These are phyloP conservation scores for Psittacula cyanocephala DNA, from an alignment of 2,113 vertebrate species.

Conservation along the genomic window DNA sequence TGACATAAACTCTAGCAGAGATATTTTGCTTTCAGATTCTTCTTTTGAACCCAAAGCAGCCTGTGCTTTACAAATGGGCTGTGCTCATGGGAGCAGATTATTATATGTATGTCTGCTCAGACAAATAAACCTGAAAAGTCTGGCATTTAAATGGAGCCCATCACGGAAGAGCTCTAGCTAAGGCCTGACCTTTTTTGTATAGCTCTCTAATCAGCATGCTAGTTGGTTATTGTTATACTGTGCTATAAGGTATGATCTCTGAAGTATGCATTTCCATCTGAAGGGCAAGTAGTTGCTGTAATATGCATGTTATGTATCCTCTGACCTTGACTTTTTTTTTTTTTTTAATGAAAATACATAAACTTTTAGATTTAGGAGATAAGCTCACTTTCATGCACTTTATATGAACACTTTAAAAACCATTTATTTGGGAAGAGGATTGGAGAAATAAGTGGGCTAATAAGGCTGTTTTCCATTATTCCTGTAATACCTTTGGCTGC, in stretches of 20 bases:
- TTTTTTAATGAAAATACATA: constrained; percentile 4
- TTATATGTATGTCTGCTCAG: constrained; percentile 28
- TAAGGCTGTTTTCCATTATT: not conserved
- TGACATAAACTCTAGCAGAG: constrained; percentile 22
- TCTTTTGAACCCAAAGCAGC: constrained; percentile 43
- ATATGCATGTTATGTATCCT: not conserved
- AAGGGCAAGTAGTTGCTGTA: not conserved
- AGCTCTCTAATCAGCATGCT: constrained; percentile 54
- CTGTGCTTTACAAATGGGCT: constrained; percentile 23
- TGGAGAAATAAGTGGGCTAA: not conserved
- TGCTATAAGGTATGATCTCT: constrained; percentile 32
- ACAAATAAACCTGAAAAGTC: constrained; percentile 39
- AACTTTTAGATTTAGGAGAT: not conserved
- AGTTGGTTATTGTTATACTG: constrained; percentile 40
- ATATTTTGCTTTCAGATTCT: constrained; percentile 38
- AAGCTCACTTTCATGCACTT: not conserved
- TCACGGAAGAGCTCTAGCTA: not conserved
- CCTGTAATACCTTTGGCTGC: not conserved
- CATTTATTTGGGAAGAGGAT: not conserved
- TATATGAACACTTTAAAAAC: not conserved
- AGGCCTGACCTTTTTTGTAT: constrained; percentile 47
- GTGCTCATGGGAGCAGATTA: constrained; percentile 52
- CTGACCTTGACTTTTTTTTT: not conserved
- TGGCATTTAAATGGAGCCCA: constrained; percentile 54
- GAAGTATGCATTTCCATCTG: constrained; percentile 26